Conservation (phyloP, 2,888 invertebrate genomes). For the Laothoe populi region DNA sequence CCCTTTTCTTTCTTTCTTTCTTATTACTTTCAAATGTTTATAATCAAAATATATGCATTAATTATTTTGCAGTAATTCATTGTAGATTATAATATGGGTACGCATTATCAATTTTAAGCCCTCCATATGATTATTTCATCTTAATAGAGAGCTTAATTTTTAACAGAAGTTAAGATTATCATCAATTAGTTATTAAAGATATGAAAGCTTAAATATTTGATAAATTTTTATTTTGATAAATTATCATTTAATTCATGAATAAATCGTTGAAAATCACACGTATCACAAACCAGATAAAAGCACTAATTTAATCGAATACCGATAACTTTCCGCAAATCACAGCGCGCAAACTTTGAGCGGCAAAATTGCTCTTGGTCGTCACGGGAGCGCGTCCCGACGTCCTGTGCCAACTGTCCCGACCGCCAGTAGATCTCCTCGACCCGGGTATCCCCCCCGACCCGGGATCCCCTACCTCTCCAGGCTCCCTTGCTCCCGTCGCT, state of each 20-base stretch:
- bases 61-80: no score
- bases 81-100: no score
- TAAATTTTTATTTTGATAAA: neutral
- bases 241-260: neutral
- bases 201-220: no score
- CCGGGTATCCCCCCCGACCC: slow-evolving; percentile 45
- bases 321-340: neutral
- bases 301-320: neutral
- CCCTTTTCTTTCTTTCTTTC: no score
- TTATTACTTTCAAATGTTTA: no score
- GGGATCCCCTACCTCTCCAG: slow-evolving; percentile 40
- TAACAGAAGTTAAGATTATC: no score
- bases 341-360: slow-evolving; percentile 49
- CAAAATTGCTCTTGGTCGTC: slow-evolving; percentile 18
- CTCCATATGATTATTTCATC: no score
- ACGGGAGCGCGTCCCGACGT: slow-evolving; percentile 39
- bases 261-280: neutral
- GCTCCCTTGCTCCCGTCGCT: slow-evolving; percentile 52
- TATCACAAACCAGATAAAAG: neutral
- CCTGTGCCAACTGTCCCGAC: slow-evolving; percentile 34
- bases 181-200: neutral
- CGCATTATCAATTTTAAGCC: no score
- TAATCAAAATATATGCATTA: no score
- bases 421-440: slow-evolving; percentile 38
- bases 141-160: no score